Percentiles rank a stretch among this genome's conserved stretches.
phyloP scores from a whole-genome alignment of 2,113 vertebrate species.

The Rhinoderma darwinii region DNA sequence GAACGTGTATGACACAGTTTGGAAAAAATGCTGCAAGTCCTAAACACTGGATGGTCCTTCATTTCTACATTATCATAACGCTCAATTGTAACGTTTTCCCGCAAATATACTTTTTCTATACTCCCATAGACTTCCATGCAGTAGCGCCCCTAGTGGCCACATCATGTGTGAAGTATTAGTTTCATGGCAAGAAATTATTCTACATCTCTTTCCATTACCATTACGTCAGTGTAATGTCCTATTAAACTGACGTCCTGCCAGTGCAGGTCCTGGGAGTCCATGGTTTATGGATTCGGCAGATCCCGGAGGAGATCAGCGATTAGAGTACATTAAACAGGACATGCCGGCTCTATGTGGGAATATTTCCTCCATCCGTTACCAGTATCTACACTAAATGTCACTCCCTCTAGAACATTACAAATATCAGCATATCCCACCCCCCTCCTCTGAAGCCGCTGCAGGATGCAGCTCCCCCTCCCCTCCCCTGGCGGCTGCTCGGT shows the following conservation, averaged over 20 bases:
- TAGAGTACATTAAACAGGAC: constrained; percentile 19
- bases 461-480: not conserved
- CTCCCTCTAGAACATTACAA: constrained; percentile 19
- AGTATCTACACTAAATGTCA: constrained; percentile 8
- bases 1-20: too few relatives aligned
- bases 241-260: not conserved
- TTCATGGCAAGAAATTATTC: not conserved
- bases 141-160: not conserved
- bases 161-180: not conserved
- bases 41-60: not conserved
- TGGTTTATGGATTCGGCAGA: not conserved
- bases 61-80: not conserved
- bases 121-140: not conserved
- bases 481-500: not conserved
- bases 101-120: not conserved
- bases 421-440: constrained; percentile 17
- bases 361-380: constrained; percentile 24
- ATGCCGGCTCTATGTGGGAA: constrained; percentile 26
- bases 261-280: not conserved
- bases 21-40: too few relatives aligned
- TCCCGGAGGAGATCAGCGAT: constrained; percentile 3
- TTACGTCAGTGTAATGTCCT: not conserved
- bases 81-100: not conserved
- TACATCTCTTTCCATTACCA: not conserved
- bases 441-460: not conserved